Evolutionary conservation across 53 echinoderm and acorn worm genomes (phyloP).

Genomic region (Crossaster papposus): DNA sequence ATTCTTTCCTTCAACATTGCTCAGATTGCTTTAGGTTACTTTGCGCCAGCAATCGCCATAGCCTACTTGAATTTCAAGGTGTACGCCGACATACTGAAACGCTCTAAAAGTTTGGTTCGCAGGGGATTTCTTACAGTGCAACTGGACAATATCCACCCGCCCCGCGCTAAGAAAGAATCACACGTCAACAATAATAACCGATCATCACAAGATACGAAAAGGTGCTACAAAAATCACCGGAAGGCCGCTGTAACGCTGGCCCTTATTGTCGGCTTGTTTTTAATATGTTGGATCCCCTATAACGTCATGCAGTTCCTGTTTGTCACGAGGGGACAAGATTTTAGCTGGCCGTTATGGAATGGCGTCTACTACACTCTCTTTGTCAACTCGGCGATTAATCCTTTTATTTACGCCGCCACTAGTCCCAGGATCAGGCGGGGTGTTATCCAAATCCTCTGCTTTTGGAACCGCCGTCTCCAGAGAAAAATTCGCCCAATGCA

Average conservation of each 20-base stretch:
- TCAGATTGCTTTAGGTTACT: slow-evolving; percentile 26
- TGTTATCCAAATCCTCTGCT: slow-evolving; percentile 32
- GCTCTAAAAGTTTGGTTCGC: slow-evolving; percentile 26
- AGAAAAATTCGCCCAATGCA: background rate
- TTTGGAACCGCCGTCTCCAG: slow-evolving; percentile 12
- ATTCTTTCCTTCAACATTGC: slow-evolving; percentile 44
- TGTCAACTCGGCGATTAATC: slow-evolving; percentile 59
- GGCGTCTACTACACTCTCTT: slow-evolving; percentile 44
- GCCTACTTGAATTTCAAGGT: slow-evolving; percentile 50
- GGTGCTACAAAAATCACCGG: slow-evolving; percentile 27
- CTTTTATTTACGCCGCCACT: slow-evolving; percentile 60
- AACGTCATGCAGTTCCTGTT: slow-evolving; percentile 38
- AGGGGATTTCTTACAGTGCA: background rate
- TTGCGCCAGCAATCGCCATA: slow-evolving; percentile 6
- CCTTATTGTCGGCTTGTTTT: slow-evolving; percentile 43
- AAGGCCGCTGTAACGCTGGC: slow-evolving; percentile 60
- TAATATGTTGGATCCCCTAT: slow-evolving; percentile 49
- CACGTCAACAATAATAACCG: background rate
- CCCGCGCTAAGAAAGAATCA: background rate
- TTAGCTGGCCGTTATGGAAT: background rate
- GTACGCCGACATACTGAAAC: slow-evolving; percentile 42
- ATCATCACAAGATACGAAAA: slow-evolving; percentile 4
- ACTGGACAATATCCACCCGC: background rate
- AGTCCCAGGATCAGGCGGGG: slow-evolving; percentile 46
- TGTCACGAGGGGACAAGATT: background rate